These are phyloP conservation scores for Melitaea cinxia DNA, from an alignment of 1,140 invertebrate species.

Conservation along the genomic window DNA sequence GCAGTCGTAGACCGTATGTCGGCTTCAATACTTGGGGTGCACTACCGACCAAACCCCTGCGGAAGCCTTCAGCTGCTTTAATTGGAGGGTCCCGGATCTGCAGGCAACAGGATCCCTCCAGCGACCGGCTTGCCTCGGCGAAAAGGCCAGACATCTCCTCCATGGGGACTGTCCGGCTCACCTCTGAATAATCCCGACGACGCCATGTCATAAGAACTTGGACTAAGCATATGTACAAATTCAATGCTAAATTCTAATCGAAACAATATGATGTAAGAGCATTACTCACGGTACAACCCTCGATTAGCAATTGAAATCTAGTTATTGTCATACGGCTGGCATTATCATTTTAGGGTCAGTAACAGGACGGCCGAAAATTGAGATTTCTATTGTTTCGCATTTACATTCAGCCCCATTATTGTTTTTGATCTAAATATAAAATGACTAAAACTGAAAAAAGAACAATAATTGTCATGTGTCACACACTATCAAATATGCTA, in stretches of 20 bases:
- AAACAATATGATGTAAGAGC: slow-evolving; percentile 17
- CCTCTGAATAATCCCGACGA: too few relatives aligned
- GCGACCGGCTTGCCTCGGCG: too few relatives aligned
- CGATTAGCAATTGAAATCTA: slow-evolving; percentile 31
- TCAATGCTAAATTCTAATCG: background rate
- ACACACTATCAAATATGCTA: background rate
- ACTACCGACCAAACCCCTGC: too few relatives aligned
- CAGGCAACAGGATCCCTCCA: too few relatives aligned
- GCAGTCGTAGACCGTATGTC: too few relatives aligned
- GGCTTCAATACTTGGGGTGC: too few relatives aligned
- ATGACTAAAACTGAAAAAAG: background rate
- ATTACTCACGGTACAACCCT: slow-evolving; percentile 16
- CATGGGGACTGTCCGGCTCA: too few relatives aligned
- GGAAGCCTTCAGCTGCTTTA: too few relatives aligned
- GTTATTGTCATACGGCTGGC: slow-evolving; percentile 21
- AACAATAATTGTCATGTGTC: background rate
- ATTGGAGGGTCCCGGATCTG: too few relatives aligned
- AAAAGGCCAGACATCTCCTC: too few relatives aligned
- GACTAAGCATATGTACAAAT: background rate
- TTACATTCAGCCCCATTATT: background rate
- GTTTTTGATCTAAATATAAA: background rate
- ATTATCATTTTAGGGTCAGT: slow-evolving; percentile 30
- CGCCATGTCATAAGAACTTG: too few relatives aligned
- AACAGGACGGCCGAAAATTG: slow-evolving; percentile 13
- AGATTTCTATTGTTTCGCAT: slow-evolving; percentile 10